Conservation (phyloP, 1,140 invertebrate genomes). For the Cotesia vestalis region DNA sequence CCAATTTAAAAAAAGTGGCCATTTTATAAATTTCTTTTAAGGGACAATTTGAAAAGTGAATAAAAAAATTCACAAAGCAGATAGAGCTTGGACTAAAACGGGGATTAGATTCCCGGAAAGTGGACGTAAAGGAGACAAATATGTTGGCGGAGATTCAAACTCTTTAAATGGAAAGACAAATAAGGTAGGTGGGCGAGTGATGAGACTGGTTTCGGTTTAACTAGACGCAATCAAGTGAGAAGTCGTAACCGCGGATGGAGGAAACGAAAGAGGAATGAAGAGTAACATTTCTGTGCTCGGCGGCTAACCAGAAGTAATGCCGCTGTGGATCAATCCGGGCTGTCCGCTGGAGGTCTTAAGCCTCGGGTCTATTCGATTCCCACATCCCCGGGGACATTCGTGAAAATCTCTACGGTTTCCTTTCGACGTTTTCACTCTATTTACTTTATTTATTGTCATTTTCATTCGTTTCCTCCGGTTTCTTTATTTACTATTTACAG, state of each 20-base stretch:
- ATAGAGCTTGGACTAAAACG: no score
- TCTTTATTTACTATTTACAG: no score
- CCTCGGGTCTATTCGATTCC: constrained; percentile 13
- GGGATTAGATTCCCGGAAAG: constrained; percentile 11
- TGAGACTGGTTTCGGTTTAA: constrained; percentile 60
- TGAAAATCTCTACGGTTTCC: constrained; percentile 19
- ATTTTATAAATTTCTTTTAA: no score
- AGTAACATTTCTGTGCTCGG: constrained; percentile 61
- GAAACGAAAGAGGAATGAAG: constrained; percentile 58
- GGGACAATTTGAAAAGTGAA: no score
- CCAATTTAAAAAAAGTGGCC: no score
- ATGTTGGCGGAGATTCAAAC: constrained; percentile 36
- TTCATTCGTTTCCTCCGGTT: constrained; percentile 36
- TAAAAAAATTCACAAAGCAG: no score
- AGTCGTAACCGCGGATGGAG: constrained; percentile 35
- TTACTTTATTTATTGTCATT: constrained; percentile 36
- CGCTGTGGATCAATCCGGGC: constrained; percentile 61
- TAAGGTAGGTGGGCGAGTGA: constrained; percentile 60
- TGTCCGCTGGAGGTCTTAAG: constrained; percentile 28
- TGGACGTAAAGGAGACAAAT: not conserved
- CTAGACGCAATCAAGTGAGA: constrained; percentile 63
- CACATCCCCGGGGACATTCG: constrained; percentile 1
- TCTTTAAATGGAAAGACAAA: constrained; percentile 63
- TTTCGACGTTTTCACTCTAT: constrained; percentile 9
- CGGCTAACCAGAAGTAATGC: constrained; percentile 65